These are phyloP conservation scores for Platycheirus albimanus DNA, from an alignment of 2,888 invertebrate genomes.

Conservation along the genomic window DNA sequence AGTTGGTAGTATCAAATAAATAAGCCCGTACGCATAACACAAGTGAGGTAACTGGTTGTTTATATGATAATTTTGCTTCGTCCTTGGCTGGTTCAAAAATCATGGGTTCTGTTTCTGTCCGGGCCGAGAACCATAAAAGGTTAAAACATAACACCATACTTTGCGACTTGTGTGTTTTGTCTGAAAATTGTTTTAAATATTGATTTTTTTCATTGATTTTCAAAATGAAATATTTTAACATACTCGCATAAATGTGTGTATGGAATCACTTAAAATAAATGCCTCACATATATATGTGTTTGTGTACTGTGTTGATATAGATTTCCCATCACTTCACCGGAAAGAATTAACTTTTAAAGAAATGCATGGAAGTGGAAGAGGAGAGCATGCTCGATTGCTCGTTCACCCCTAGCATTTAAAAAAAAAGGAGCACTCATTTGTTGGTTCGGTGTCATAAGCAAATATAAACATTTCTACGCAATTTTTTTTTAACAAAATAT, in stretches of 20 bases:
- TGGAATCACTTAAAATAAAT: not conserved
- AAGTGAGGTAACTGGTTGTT: conserved; percentile 43
- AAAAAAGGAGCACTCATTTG: conserved; percentile 1
- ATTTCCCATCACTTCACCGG: not conserved
- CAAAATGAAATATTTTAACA: not conserved
- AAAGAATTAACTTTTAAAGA: not conserved
- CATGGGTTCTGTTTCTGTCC: conserved; percentile 10
- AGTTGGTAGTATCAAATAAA: conserved; percentile 28
- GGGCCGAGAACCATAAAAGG: conserved; percentile 12
- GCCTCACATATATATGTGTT: not conserved
- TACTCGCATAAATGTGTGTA: not conserved
- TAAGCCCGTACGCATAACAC: conserved; percentile 43
- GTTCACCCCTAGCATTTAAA: conserved; percentile 21
- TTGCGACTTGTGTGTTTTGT: not conserved
- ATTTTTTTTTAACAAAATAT: too few relatives aligned
- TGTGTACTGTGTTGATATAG: conserved; percentile 14
- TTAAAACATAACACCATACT: not conserved
- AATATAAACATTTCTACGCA: too few relatives aligned
- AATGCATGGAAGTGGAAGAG: conserved; percentile 17
- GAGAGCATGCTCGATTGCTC: conserved; percentile 38
- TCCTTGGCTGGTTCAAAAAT: conserved; percentile 12
- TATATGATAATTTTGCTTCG: conserved; percentile 24
- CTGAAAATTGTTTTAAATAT: conserved; percentile 12
- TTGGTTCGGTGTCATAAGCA: not conserved
- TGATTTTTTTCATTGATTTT: conserved; percentile 45